These are phyloP conservation scores for Seladonia tumulorum DNA, from an alignment of 2,888 invertebrate genomes.

Conservation along the genomic window DNA sequence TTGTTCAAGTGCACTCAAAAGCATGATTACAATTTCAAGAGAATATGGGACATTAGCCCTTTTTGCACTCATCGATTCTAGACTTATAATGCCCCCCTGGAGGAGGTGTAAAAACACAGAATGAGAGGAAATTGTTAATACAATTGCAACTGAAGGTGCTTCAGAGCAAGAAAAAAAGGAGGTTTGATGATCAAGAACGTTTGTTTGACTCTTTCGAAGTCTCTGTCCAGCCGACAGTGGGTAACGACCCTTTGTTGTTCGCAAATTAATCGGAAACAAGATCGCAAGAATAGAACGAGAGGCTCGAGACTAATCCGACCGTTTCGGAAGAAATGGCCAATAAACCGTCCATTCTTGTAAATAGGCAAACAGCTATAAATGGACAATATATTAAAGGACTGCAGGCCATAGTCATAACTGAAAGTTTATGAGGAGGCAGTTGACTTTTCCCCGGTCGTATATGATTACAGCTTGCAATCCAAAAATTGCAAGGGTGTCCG, in stretches of 20 bases:
- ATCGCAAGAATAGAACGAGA: not conserved
- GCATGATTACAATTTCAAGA: no score
- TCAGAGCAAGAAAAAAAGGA: no score
- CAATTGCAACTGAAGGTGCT: no score
- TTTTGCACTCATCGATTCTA: no score
- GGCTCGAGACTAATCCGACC: constrained; percentile 36
- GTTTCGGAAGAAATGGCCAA: constrained; percentile 59
- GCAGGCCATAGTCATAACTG: constrained; percentile 56
- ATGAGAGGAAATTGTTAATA: no score
- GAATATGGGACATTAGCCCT: no score
- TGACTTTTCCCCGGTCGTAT: constrained; percentile 60
- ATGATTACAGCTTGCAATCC: constrained; percentile 21
- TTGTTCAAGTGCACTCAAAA: no score
- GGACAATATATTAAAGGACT: constrained; percentile 66
- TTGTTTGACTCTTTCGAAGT: no score
- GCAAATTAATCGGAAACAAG: constrained; percentile 41
- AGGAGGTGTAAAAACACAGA: no score
- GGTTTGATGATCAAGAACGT: no score
- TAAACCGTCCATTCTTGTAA: constrained; percentile 66
- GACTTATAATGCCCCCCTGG: no score
- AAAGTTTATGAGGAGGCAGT: constrained; percentile 58
- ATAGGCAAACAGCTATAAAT: constrained; percentile 73
- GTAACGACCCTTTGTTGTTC: constrained; percentile 9
- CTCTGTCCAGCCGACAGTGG: no score
- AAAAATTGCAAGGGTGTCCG: constrained; percentile 20